Evolutionary conservation across 2,113 vertebrate genomes (phyloP).

Genomic region (Ptilonorhynchus violaceus): DNA sequence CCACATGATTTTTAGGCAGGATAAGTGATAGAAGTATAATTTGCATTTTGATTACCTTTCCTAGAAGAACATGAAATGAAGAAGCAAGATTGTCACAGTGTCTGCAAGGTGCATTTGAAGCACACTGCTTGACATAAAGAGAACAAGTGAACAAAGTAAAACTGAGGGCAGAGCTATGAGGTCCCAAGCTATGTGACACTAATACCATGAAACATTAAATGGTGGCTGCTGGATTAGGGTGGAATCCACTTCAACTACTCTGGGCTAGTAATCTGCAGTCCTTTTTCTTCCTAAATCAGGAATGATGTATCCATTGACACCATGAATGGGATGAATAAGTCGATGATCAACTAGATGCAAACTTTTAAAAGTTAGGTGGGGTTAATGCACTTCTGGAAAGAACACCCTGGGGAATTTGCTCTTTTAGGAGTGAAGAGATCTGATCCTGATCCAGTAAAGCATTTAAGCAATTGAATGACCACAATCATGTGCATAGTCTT

Average conservation of each 20-base stretch:
- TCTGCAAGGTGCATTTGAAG: background rate
- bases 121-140: background rate
- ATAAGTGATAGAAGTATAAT: slow-evolving; percentile 19
- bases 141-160: background rate
- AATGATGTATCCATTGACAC: background rate
- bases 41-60: slow-evolving; percentile 55
- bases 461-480: background rate
- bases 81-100: background rate
- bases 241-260: background rate
- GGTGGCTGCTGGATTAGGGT: background rate
- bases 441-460: background rate
- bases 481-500: background rate
- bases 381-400: background rate
- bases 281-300: background rate
- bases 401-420: background rate
- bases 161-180: background rate
- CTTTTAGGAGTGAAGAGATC: background rate
- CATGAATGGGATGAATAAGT: background rate
- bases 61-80: slow-evolving; percentile 10
- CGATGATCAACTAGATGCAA: background rate
- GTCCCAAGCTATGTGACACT: accelerated
- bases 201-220: background rate
- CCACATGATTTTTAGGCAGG: slow-evolving; percentile 18
- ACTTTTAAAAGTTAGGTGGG: background rate
- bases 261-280: background rate